These are phyloP conservation scores for Cygnus atratus DNA, from an alignment of 2,113 vertebrate species.

Conservation along the genomic window DNA sequence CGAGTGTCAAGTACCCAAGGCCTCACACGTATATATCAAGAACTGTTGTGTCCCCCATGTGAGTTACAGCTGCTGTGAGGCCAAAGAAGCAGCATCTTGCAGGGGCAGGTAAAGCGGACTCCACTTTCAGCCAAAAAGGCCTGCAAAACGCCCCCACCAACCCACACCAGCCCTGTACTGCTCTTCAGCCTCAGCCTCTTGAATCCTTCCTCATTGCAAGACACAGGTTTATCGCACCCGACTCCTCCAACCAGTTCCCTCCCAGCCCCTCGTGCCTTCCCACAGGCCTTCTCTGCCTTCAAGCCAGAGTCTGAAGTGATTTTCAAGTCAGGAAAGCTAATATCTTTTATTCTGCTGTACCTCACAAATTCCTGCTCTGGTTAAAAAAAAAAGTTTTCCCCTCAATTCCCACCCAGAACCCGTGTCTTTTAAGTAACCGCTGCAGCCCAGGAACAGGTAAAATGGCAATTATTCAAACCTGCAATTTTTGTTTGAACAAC, in stretches of 20 bases:
- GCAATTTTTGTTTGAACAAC: background rate
- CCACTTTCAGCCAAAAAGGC: background rate
- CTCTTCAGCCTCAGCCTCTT: background rate
- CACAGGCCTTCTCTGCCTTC: background rate
- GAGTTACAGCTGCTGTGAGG: background rate
- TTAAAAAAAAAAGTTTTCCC: background rate
- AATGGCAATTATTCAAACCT: background rate
- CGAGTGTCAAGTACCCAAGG: no score
- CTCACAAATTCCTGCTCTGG: background rate
- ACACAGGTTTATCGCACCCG: background rate
- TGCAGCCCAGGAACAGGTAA: background rate
- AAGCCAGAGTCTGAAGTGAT: background rate
- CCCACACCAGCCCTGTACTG: background rate
- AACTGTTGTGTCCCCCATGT: background rate
- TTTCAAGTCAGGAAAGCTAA: background rate
- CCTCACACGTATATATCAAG: no score
- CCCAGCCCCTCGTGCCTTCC: background rate
- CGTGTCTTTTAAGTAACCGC: background rate
- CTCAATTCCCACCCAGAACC: background rate
- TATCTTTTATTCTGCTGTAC: background rate
- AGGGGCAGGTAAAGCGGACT: background rate
- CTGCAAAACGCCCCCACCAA: background rate
- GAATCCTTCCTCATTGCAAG: background rate
- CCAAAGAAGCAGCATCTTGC: background rate
- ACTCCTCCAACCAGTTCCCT: background rate